Base-by-base conservation (phyloP, 2,797 vertebrate genomes). In the Tamandua tetradactyla region DNA sequence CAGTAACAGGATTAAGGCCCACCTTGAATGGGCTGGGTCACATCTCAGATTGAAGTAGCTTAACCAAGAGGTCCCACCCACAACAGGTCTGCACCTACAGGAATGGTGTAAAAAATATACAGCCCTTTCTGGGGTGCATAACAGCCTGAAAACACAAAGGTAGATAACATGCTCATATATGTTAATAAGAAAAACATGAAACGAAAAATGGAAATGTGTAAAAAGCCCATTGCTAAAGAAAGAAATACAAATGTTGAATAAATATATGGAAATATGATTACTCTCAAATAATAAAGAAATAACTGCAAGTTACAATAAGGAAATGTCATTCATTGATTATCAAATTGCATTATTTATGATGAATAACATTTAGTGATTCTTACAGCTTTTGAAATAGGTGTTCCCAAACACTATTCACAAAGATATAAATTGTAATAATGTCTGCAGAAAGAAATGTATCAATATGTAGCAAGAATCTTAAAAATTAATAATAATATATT, bases 261-360 rank as follows among this genome's bases (percentile, higher is more conserved):
- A 95, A 86, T n/a, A 84, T 17, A 49, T 80, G 61, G 87, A 89
- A 91, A 87, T 92, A 40, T 80, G 14, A 68, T 85, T 66, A 80
- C 12, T 96, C 74, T 15, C 49, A 14, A 71, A 5, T 76, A 92
- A 84, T 71, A 76, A 94, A n/a, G n/a, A n/a, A 87, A 90, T 69
- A 76, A 85, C 42, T 62, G 15, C 15, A 71, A 90, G n/a, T 80
- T 93, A 82, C 6, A 75, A 57, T 79, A 94, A 91, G 22, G 30
- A 94, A 93, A 76, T 92, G 15, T 11, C 42, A 66, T 80, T 80
- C 66, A 30, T 59, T 89, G 66, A n/a, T 80, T 72, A 64, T 80
- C 75, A 86, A 94, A 68, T 52, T 93, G 42, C 57, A 89, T 68
- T 93, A 62, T 93, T 92, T 75, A 82, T 94, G 47, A 91, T 82